Evolutionary conservation across 2,888 invertebrate species (phyloP), one percentile per base, ranked within the genome.

Genomic region (Temnothorax ravouxi): DNA sequence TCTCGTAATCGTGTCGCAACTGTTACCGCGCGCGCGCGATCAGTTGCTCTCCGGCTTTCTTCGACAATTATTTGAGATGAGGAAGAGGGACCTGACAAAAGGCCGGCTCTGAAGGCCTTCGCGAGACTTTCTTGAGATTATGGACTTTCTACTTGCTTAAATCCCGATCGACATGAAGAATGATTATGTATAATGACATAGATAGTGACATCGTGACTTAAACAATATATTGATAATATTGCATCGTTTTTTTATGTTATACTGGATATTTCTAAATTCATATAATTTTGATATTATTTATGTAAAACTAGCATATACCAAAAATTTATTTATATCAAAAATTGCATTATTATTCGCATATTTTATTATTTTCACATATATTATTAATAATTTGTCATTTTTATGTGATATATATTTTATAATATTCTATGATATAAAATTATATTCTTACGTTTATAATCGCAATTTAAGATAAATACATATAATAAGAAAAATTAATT

Each of bases 1-100:
- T 72, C 82, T 82, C 77, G 84, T 85, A 85, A 85, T 85, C 81
- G 56, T 87, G 87, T 84, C 81, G 77, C 87, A 80, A 87, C 79
- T 85, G 81, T 84, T 86, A 87, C 86, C 86, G 52, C 56, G 52
- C 80, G 52, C 80, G n/a, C 56, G n/a, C 29, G 69, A 80, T 87
- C 84, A 56, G 44, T 66, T 76, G 72, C 76, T 84, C 66, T 74
- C 59, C 50, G 54, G 71, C 76, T 67, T 71, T 86, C 75, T 71
- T 85, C 74, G 50, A 66, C 52, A 54, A 59, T 56, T 67, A 76
- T 29, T 62, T 29, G 38, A 11, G 21, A 11, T 38, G 34, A 38
- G 29, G 13, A 80, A 47, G 69, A 79, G 29, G 50, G 1, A 66
- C 9, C 47, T 80, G 47, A 80, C 69, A 80, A 80, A 71, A 80